These are phyloP conservation scores for Lagorchestes hirsutus DNA, from an alignment of 2,797 vertebrate species.

Conservation along the genomic window DNA sequence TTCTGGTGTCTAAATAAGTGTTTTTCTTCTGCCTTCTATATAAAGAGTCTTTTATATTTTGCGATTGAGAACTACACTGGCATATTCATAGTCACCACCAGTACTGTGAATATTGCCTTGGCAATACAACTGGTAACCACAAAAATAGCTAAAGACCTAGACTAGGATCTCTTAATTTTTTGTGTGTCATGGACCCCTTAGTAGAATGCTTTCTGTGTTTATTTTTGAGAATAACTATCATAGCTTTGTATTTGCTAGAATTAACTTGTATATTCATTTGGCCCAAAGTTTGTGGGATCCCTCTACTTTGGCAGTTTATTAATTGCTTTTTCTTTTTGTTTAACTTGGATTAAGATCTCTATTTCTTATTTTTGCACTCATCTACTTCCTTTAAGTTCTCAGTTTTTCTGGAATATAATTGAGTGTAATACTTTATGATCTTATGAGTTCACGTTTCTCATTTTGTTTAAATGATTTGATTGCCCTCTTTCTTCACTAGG, in stretches of 20 bases:
- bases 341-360: neutral
- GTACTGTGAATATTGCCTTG: no score
- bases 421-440: neutral
- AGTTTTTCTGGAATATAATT: neutral
- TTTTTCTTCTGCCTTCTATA: no score
- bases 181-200: neutral
- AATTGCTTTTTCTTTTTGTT: neutral
- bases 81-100: no score
- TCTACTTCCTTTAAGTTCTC: neutral
- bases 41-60: no score
- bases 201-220: neutral
- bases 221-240: neutral
- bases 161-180: neutral
- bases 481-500: neutral
- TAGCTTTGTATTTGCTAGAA: neutral
- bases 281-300: neutral
- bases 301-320: neutral
- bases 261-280: neutral
- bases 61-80: no score
- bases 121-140: neutral
- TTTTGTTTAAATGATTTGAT: neutral
- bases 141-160: neutral
- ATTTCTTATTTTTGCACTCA: neutral
- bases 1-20: no score
- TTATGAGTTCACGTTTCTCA: neutral